Evolutionary conservation across 2,888 invertebrate species (phyloP).

Genomic region (Drosophila mimica): DNA sequence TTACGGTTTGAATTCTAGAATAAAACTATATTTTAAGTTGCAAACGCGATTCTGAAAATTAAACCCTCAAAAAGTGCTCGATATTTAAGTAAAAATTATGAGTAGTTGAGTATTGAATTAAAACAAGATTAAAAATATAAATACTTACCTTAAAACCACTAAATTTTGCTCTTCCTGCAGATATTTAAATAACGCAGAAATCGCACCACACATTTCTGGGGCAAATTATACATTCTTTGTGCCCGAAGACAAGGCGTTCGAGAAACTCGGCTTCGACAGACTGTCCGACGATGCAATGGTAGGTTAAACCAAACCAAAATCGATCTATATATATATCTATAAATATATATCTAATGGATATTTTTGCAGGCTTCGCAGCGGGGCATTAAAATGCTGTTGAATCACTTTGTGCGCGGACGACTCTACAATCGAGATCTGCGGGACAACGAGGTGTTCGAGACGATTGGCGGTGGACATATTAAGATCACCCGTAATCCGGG

Average conservation of each 20-base stretch:
- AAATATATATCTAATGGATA: not conserved
- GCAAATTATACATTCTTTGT: conserved; percentile 90
- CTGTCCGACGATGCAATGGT: conserved; percentile 86
- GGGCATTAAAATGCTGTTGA: conserved; percentile 87
- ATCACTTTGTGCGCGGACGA: conserved; percentile 88
- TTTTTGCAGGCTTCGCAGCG: conserved; percentile 86
- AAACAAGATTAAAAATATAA: not conserved
- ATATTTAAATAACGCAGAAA: conserved; percentile 88
- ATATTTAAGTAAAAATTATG: not conserved
- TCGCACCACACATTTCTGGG: conserved; percentile 88
- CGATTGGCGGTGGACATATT: conserved; percentile 87
- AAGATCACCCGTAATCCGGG: conserved; percentile 85
- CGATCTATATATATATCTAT: not conserved
- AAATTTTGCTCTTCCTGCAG: conserved; percentile 67
- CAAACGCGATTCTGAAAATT: no score
- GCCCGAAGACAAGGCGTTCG: conserved; percentile 89
- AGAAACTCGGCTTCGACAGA: conserved; percentile 87
- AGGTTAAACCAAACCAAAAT: conserved; percentile 34
- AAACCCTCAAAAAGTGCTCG: no score
- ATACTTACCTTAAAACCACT: not conserved
- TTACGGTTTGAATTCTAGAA: not conserved
- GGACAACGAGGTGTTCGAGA: conserved; percentile 86
- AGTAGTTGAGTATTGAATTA: no score
- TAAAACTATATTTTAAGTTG: not conserved
- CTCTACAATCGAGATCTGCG: conserved; percentile 87